Evolutionary conservation across 2,113 vertebrate genomes (phyloP), one percentile per base, ranked within the genome.

Genomic region (Aleadryas rufinucha): DNA sequence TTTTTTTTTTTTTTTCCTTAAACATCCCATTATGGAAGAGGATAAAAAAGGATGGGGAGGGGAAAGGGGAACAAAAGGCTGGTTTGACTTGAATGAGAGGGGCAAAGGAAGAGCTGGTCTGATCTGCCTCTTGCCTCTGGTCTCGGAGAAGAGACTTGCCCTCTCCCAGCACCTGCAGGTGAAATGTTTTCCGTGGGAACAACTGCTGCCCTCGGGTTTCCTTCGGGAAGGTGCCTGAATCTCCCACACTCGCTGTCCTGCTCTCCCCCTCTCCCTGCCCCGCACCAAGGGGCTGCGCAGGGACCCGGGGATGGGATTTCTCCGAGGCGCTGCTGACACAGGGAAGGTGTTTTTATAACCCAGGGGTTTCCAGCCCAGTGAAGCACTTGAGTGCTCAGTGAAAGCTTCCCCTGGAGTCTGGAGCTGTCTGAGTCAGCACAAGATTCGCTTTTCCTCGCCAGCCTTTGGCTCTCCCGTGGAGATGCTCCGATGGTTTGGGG

Each of bases 21-120:
- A 95, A 97, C 94, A 95, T 97, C 94, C 97, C 97, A 95, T 94
- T 96, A 97, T 97, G 97, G 95, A 97, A 97, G 3, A 81, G 96
- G 97, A 97, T 97, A 96, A 98, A 97, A 97, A 96, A 97, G 96
- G 97, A 94, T 84, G 92, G 84, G 87, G 87, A 92, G 95, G 93
- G 85, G 84, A 94, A 89, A 92, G 87, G 87, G 91, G 89, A 94
- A 96, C 95, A 96, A 97, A 96, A 96, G 94, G 93, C 94, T 95
- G 92, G 88, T 96, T 95, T 89, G 75, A 97, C 95, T 96, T 93
- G 95, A 96, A 96, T 96, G 30, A 53, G 96, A 96, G 88, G 95
- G 90, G 96, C 96, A 94, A 95, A 97, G 92, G 93, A 95, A 65
- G 57, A 88, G 86, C 95, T 95, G 93, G 95, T 96, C 95, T 97